Evolutionary conservation across 2,113 vertebrate species (phyloP), one percentile per base, ranked within the genome.

Genomic region (Castor canadensis): DNA sequence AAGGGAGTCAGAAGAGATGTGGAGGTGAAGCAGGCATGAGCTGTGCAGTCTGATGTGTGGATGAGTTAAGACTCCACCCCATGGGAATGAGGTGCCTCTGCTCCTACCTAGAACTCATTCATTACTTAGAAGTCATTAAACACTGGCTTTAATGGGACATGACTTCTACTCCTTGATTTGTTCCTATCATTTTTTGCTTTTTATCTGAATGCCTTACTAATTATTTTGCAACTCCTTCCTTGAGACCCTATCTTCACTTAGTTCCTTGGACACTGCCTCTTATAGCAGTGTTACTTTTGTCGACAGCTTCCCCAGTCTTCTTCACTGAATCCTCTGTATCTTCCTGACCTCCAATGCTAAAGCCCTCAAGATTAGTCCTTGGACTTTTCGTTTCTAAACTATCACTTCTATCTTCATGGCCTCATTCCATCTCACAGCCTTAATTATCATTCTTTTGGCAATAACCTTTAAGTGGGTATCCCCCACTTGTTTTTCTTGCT

Each of bases 21-120:
- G 12, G 7, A 3, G n/a, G 26, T 1, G 40, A 16, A 24, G 43
- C 16, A 4, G 73, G 6, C 5, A 6, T 10, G 47, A 47, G 1
- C 0, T 3, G 3, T 2, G 22, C 0, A 20, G 35, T 67, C 35
- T 77, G 4, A 2, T 9, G 17, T 3, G 0, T 7, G 24, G 30
- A 9, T 0, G 16, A 19, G 19, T 26, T 5, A 15, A 13, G 83
- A 43, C 64, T 13, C 13, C 9, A 45, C 17, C 58, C 40, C 6
- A 35, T 6, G 60, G 43, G 9, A 0, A 1, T 0, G 13, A 58
- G 81, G 26, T 35, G 32, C 26, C 62, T 76, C 10, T 16, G 2
- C 4, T 52, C 49, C 30, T 2, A 10, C 10, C 15, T 16, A 19
- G n/a, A 35, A 4, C 28, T 49, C 35, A 26, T 10, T 69, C 10